phyloP scores from a whole-genome alignment of 2,113 vertebrate genomes.

The Malurus alboscapulatus region DNA sequence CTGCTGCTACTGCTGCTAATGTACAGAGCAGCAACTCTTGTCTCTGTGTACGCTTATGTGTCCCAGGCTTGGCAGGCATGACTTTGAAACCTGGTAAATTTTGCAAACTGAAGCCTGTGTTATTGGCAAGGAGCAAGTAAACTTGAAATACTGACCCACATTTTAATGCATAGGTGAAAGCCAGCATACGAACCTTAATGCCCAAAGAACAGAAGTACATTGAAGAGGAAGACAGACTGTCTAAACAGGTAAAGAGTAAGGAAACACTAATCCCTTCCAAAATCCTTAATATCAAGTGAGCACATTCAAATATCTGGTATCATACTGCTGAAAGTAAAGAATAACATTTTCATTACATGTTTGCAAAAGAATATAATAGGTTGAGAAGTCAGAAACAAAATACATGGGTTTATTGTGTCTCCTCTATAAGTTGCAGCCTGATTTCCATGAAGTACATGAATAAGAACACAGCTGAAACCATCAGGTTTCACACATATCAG shows the following conservation, averaged over 20 bases:
- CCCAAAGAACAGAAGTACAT: slow-evolving; percentile 98
- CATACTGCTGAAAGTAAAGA: slow-evolving; percentile 7
- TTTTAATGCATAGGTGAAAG: slow-evolving; percentile 88
- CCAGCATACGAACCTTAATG: slow-evolving; percentile 91
- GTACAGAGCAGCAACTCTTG: slow-evolving; percentile 2
- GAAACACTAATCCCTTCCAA: slow-evolving; percentile 63
- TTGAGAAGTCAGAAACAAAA: slow-evolving; percentile 39
- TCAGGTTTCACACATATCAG: slow-evolving; percentile 66
- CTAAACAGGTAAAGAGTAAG: slow-evolving; percentile 92
- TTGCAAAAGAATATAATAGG: slow-evolving; percentile 25
- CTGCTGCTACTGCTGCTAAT: slow-evolving; percentile 19
- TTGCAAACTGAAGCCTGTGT: slow-evolving; percentile 43
- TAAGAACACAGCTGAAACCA: slow-evolving; percentile 60
- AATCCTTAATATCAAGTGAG: slow-evolving; percentile 51
- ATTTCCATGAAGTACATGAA: slow-evolving; percentile 66
- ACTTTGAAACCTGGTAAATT: slow-evolving; percentile 62
- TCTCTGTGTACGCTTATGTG: slow-evolving; percentile 41
- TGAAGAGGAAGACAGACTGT: slow-evolving; percentile 95
- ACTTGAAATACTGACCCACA: slow-evolving; percentile 58
- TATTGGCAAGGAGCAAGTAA: slow-evolving; percentile 32
- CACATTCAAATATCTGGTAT: slow-evolving; percentile 55
- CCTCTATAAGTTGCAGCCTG: slow-evolving; percentile 51
- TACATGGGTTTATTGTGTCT: slow-evolving; percentile 42
- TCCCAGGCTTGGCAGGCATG: slow-evolving; percentile 27
- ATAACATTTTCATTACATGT: slow-evolving; percentile 40